These are phyloP conservation scores for Lepidostoma basale DNA, from an alignment of 1,140 invertebrate genomes.

Conservation along the genomic window DNA sequence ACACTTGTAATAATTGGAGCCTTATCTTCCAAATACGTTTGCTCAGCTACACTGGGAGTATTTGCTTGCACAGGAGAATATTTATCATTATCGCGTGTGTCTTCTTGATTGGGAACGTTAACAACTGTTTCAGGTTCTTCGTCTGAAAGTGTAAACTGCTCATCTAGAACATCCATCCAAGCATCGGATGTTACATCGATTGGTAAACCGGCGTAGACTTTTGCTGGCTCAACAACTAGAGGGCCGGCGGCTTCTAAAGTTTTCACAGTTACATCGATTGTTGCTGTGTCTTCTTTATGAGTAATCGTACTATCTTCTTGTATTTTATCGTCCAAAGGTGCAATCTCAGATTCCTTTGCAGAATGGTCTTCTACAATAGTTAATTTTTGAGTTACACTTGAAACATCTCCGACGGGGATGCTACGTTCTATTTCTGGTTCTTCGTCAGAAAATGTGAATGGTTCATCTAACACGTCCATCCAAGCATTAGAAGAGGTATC, in stretches of 20 bases:
- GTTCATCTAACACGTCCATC: conserved; percentile 61
- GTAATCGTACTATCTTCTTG: no score
- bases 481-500: conserved; percentile 49
- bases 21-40: conserved; percentile 50
- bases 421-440: no score
- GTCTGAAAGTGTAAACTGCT: conserved; percentile 56
- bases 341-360: no score
- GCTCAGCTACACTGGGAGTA: no score
- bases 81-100: no score
- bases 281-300: not conserved
- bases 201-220: conserved; percentile 53
- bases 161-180: conserved; percentile 62
- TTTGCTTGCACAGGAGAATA: no score
- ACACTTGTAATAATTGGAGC: no score
- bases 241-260: not conserved
- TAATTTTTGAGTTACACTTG: no score
- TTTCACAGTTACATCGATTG: not conserved
- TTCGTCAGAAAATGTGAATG: conserved; percentile 59
- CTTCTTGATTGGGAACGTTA: no score
- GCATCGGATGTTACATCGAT: conserved; percentile 57
- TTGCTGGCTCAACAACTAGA: not conserved
- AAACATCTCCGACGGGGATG: no score
- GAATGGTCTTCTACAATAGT: no score
- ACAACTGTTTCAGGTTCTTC: conserved; percentile 56
- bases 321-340: no score